A percentile compares a stretch with the other conserved stretches of the same genome.
phyloP scores from a whole-genome alignment of 1,140 invertebrate species.

The Caenorhabditis elegans region DNA sequence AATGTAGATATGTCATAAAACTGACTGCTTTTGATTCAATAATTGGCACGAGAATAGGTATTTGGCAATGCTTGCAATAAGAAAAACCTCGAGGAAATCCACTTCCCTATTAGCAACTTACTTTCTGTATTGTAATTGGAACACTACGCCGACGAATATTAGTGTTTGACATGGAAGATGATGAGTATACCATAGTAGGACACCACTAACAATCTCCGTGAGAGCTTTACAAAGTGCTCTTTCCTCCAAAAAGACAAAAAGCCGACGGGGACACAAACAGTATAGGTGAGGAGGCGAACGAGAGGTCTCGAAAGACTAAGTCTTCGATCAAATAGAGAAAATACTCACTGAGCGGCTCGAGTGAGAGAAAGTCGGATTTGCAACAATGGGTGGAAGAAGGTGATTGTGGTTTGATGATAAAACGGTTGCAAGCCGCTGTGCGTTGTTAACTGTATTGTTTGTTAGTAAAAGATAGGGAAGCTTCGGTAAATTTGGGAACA shows the following conservation, averaged over 20 bases:
- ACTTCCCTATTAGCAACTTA: neutral
- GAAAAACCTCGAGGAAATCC: too few relatives aligned
- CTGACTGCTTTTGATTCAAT: neutral
- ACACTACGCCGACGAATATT: neutral
- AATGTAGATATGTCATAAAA: neutral
- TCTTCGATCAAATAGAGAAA: constrained; percentile 21
- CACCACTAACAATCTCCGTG: neutral
- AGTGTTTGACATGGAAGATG: neutral
- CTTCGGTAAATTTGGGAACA: too few relatives aligned
- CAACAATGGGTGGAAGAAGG: neutral
- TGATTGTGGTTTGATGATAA: constrained; percentile 23
- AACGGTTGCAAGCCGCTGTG: neutral
- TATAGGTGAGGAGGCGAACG: neutral
- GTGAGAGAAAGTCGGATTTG: constrained; percentile 20
- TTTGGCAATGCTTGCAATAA: too few relatives aligned
- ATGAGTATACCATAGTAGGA: constrained; percentile 10
- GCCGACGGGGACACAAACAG: neutral
- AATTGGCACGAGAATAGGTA: too few relatives aligned
- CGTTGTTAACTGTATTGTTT: neutral
- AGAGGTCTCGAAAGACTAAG: constrained; percentile 1
- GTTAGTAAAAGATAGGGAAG: neutral
- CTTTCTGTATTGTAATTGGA: neutral
- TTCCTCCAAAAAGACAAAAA: neutral
- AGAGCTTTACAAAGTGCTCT: neutral
- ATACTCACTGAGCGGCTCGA: constrained; percentile 3